Evolutionary conservation across 2,888 invertebrate species (phyloP).

Genomic region (Cordylochernes scorpioides): DNA sequence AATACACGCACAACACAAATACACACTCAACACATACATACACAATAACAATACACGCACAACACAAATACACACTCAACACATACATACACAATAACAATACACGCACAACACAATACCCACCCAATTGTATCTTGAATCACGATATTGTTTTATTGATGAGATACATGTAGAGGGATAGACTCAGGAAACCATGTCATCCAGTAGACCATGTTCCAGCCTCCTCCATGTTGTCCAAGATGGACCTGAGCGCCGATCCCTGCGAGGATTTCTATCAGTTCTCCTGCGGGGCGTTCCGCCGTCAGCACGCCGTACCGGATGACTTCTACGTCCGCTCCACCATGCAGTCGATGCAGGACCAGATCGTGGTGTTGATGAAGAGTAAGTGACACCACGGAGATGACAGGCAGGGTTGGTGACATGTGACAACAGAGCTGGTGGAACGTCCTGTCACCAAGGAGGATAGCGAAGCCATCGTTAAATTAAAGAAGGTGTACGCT

Average conservation of each 20-base stretch:
- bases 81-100: no score
- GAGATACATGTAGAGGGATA: no score
- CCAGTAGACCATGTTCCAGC: slow-evolving; percentile 14
- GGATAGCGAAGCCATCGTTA: slow-evolving; percentile 18
- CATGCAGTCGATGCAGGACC: slow-evolving; percentile 23
- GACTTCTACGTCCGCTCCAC: slow-evolving; percentile 20
- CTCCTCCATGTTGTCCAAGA: slow-evolving; percentile 18
- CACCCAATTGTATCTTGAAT: no score
- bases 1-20: no score
- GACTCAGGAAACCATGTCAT: no score
- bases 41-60: no score
- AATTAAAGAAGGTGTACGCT: slow-evolving; percentile 20
- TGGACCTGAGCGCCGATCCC: slow-evolving; percentile 18
- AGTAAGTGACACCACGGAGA: slow-evolving; percentile 16
- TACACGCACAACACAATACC: no score
- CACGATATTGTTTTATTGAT: no score
- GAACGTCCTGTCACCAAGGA: slow-evolving; percentile 16
- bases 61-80: no score
- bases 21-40: no score
- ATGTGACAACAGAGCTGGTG: slow-evolving; percentile 17
- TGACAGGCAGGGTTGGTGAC: background rate
- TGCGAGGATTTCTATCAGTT: slow-evolving; percentile 22
- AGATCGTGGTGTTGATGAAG: slow-evolving; percentile 21
- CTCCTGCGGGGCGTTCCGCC: slow-evolving; percentile 21
- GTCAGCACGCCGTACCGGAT: slow-evolving; percentile 21